phyloP scores from a whole-genome alignment of 1,140 invertebrate genomes.

The Stegodyphus mimosarum region DNA sequence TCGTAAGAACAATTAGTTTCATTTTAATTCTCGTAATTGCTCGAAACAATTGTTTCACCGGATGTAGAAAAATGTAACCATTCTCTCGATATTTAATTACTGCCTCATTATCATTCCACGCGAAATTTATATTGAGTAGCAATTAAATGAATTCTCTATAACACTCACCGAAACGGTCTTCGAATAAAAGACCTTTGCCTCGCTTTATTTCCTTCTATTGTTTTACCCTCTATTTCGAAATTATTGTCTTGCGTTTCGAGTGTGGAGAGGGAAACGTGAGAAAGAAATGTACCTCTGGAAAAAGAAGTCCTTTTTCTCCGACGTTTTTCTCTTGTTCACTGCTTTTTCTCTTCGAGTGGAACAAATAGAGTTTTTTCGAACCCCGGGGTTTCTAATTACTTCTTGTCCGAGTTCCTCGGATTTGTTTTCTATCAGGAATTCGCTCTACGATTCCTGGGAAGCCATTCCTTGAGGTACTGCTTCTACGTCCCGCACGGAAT shows the following conservation, averaged over 20 bases:
- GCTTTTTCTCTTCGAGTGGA: constrained; percentile 15
- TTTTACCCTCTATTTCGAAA: no score
- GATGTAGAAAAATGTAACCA: no score
- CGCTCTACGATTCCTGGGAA: background rate
- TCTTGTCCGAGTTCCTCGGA: constrained; percentile 16
- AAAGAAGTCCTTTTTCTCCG: background rate
- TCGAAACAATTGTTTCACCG: no score
- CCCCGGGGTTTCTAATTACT: constrained; percentile 36
- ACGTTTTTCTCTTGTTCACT: constrained; percentile 15
- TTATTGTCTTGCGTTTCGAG: no score
- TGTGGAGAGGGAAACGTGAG: background rate
- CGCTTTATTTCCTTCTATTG: no score
- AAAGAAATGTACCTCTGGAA: background rate
- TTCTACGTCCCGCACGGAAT: no score
- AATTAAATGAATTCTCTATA: background rate
- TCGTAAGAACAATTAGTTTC: no score
- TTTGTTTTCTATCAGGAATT: constrained; percentile 40
- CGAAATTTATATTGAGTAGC: no score
- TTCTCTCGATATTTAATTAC: no score
- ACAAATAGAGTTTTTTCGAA: constrained; percentile 29
- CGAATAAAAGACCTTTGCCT: background rate
- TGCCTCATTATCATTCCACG: no score
- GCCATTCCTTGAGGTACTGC: no score
- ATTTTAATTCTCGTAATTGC: no score
- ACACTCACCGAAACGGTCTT: background rate